Evolutionary conservation across 1,140 invertebrate species (phyloP).

Genomic region (Callitettix versicolor): DNA sequence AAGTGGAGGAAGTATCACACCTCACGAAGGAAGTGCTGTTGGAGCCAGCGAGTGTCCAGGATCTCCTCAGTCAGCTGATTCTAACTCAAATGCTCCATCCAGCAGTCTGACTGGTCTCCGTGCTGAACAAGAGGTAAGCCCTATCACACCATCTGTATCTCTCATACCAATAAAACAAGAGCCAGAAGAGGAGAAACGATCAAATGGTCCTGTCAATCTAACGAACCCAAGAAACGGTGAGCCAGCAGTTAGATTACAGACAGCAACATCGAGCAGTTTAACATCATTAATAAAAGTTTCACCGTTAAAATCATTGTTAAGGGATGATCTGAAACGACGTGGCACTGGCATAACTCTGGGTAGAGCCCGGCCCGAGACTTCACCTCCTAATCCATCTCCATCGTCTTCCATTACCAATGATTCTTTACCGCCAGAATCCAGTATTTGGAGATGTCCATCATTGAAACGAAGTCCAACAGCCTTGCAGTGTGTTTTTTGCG

Average conservation of each 20-base stretch:
- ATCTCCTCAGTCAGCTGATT: slow-evolving; percentile 66
- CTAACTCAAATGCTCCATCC: slow-evolving; percentile 57
- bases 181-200: slow-evolving; percentile 32
- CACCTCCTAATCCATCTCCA: not conserved
- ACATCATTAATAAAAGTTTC: slow-evolving; percentile 42
- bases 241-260: slow-evolving; percentile 15
- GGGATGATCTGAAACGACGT: slow-evolving; percentile 62
- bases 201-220: slow-evolving; percentile 30
- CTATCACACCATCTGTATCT: slow-evolving; percentile 70
- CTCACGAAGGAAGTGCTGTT: slow-evolving; percentile 27
- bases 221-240: slow-evolving; percentile 23
- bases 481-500: slow-evolving; percentile 76
- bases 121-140: slow-evolving; percentile 33
- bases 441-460: not conserved
- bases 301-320: slow-evolving; percentile 66
- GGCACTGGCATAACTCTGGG: slow-evolving; percentile 13
- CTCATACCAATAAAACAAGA: slow-evolving; percentile 79
- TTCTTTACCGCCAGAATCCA: not conserved
- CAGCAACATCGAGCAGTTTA: slow-evolving; percentile 47
- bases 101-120: slow-evolving; percentile 43
- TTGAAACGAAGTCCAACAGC: slow-evolving; percentile 1
- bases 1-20: slow-evolving; percentile 29
- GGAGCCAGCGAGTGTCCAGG: slow-evolving; percentile 40
- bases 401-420: too few relatives aligned
- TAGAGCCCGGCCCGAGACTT: not conserved